These are phyloP conservation scores for Gerris lacustris DNA, from an alignment of 2,888 invertebrate species.

Conservation along the genomic window DNA sequence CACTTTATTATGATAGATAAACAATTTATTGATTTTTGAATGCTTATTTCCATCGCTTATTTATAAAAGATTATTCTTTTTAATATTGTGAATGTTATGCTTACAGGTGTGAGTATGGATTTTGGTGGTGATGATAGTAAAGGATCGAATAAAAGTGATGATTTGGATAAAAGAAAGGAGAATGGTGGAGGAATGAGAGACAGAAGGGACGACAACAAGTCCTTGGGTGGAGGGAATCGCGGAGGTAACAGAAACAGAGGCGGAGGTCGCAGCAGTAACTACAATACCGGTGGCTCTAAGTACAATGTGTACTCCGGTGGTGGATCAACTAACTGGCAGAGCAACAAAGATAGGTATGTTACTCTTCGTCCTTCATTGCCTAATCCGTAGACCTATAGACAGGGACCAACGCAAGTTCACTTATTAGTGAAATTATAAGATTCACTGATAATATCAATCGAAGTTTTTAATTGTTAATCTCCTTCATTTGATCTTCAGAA, in stretches of 20 bases:
- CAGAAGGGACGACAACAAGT: slow-evolving; percentile 11
- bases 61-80: too few relatives aligned
- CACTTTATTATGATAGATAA: too few relatives aligned
- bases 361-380: too few relatives aligned
- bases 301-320: not conserved
- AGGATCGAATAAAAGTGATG: slow-evolving; percentile 11
- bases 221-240: not conserved
- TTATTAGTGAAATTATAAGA: too few relatives aligned
- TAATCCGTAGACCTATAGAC: too few relatives aligned
- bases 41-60: too few relatives aligned
- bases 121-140: not conserved
- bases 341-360: not conserved
- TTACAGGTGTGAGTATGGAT: not conserved
- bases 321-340: not conserved
- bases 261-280: slow-evolving; percentile 26
- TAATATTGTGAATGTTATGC: not conserved
- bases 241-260: slow-evolving; percentile 25
- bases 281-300: slow-evolving; percentile 25
- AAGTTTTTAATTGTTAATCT: too few relatives aligned
- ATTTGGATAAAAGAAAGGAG: slow-evolving; percentile 21
- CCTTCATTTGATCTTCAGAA: too few relatives aligned
- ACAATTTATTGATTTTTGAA: too few relatives aligned
- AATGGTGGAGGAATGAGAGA: slow-evolving; percentile 10
- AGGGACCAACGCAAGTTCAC: too few relatives aligned
- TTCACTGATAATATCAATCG: too few relatives aligned